These are phyloP conservation scores for Tupaia chinensis DNA, from an alignment of 2,113 vertebrate genomes.

Conservation along the genomic window DNA sequence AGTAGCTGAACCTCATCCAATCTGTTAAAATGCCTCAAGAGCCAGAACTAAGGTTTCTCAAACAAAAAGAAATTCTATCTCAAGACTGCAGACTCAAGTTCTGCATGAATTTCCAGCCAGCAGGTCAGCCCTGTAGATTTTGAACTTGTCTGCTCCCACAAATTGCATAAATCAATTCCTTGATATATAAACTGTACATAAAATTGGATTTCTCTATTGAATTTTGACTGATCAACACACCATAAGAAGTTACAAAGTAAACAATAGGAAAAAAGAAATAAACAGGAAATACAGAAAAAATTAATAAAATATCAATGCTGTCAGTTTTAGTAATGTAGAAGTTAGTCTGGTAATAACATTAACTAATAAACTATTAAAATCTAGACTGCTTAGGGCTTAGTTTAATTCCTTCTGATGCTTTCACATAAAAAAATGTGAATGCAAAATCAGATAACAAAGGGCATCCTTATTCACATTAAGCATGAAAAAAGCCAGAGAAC, in stretches of 20 bases:
- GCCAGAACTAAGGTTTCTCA: not conserved
- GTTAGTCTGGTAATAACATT: not conserved
- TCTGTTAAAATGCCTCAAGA: not conserved
- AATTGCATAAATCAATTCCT: not conserved
- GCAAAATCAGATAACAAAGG: not conserved
- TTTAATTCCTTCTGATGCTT: not conserved
- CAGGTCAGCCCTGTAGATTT: not conserved
- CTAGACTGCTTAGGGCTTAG: not conserved
- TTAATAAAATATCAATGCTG: not conserved
- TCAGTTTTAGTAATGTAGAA: not conserved
- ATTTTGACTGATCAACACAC: not conserved
- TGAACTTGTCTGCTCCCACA: not conserved
- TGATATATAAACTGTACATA: not conserved
- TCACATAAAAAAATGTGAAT: not conserved
- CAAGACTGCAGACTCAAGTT: not conserved
- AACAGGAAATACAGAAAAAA: not conserved
- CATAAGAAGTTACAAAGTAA: not conserved
- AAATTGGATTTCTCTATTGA: not conserved
- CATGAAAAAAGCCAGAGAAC: not conserved
- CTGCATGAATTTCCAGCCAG: not conserved
- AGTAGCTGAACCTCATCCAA: not conserved
- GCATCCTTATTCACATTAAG: not conserved
- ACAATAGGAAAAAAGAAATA: not conserved
- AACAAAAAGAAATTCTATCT: not conserved
- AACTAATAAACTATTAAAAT: not conserved